A percentile compares a stretch with the other conserved stretches of the same genome.
These are phyloP conservation scores for Zaprionus bogoriensis DNA, from an alignment of 2,888 invertebrate species.

Conservation along the genomic window DNA sequence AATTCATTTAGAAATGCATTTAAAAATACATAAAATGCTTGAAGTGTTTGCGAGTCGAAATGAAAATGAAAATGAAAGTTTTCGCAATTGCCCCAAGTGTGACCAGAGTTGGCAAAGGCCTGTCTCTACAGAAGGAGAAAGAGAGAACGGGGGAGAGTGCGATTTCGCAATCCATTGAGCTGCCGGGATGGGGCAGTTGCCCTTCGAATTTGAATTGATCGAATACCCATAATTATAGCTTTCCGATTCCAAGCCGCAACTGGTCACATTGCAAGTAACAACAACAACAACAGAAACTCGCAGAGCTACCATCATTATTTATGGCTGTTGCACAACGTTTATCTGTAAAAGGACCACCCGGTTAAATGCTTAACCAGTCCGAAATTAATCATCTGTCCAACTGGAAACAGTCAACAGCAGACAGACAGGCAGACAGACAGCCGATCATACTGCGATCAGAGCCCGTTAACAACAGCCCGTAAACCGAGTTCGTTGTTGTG, in stretches of 20 bases:
- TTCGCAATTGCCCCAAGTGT: slow-evolving; percentile 32
- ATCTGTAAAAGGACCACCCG: slow-evolving; percentile 59
- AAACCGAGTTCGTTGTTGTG: slow-evolving; percentile 65
- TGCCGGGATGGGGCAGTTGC: too few species aligned
- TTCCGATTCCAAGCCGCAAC: slow-evolving; percentile 13
- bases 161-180: neutral
- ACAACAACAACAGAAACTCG: slow-evolving; percentile 16
- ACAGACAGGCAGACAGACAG: slow-evolving; percentile 20
- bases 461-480: slow-evolving; percentile 30
- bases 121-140: neutral
- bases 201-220: neutral
- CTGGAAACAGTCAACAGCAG: slow-evolving; percentile 29
- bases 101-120: slow-evolving; percentile 18
- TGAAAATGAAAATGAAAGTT: slow-evolving; percentile 68
- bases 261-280: slow-evolving; percentile 36
- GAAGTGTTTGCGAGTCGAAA: slow-evolving; percentile 25
- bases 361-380: slow-evolving; percentile 51
- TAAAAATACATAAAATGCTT: slow-evolving; percentile 65
- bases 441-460: slow-evolving; percentile 20
- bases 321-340: slow-evolving; percentile 62
- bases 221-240: slow-evolving; percentile 18
- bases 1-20: slow-evolving; percentile 79
- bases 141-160: neutral
- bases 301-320: slow-evolving; percentile 59
- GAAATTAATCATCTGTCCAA: slow-evolving; percentile 68